A percentile compares a stretch with the other conserved stretches of the same genome.
Conservation (phyloP, 2,797 vertebrate genomes). For the Sebastes oblongus region DNA sequence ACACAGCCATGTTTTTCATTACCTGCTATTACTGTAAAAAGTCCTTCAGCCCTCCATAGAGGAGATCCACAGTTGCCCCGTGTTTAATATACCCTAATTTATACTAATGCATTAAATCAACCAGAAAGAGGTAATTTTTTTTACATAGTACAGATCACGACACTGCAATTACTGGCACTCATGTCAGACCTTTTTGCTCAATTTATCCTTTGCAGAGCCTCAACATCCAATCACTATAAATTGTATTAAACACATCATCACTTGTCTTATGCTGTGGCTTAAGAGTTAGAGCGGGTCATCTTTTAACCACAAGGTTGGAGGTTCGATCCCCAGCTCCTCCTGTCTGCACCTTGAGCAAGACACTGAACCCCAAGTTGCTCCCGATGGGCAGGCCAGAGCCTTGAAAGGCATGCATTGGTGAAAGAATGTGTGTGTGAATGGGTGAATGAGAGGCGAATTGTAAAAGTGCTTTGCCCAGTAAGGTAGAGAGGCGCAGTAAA, state of each 20-base stretch:
- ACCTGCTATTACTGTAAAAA: background rate
- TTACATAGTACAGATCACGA: background rate
- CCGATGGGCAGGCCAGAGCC: background rate
- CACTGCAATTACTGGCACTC: background rate
- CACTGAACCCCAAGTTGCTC: background rate
- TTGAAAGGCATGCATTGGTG: background rate
- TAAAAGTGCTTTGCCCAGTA: background rate
- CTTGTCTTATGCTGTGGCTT: background rate
- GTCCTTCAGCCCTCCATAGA: background rate
- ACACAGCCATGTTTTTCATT: background rate
- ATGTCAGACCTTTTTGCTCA: background rate
- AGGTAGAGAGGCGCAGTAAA: background rate
- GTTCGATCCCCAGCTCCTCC: background rate
- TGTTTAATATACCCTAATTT: background rate
- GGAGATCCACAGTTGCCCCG: background rate
- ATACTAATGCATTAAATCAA: background rate
- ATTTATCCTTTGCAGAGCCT: conserved; percentile 13
- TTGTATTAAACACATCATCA: conserved; percentile 7
- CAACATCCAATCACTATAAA: conserved; percentile 25
- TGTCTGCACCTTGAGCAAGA: background rate
- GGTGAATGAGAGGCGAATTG: background rate
- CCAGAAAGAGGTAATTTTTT: background rate
- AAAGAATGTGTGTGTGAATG: background rate
- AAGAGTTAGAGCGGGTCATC: background rate
- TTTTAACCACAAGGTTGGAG: background rate